Conservation (phyloP, 2,797 vertebrate species). For the Lemur catta region DNA sequence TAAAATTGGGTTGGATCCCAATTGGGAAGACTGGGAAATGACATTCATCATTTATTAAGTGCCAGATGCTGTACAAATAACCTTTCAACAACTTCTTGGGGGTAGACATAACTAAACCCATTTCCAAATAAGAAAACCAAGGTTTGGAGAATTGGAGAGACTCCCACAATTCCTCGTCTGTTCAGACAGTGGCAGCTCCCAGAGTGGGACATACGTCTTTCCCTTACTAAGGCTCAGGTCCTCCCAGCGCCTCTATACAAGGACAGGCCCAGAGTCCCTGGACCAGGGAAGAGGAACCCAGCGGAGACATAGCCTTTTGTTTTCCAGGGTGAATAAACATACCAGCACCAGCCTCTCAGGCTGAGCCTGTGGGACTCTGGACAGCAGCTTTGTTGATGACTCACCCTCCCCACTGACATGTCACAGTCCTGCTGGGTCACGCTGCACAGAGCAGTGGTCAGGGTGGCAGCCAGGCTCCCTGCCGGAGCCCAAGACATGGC, state of each 20-base stretch:
- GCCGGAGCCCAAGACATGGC: background rate
- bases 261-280: no score
- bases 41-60: background rate
- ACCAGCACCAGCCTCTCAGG: background rate
- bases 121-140: background rate
- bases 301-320: rapidly evolving
- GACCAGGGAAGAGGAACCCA: no score
- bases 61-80: background rate
- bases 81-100: background rate
- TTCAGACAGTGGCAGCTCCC: background rate
- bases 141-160: background rate
- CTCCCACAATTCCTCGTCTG: rapidly evolving
- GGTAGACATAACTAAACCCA: background rate
- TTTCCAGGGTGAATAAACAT: background rate
- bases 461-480: background rate
- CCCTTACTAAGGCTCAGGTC: background rate
- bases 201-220: rapidly evolving
- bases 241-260: no score
- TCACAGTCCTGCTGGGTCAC: constrained; percentile 33
- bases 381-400: background rate
- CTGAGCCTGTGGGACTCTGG: background rate
- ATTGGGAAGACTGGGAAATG: background rate
- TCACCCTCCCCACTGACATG: background rate
- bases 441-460: background rate
- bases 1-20: background rate